Evolutionary conservation across 2,797 vertebrate genomes (phyloP), one percentile per base, ranked within the genome.

Genomic region (Loriculus beryllinus): DNA sequence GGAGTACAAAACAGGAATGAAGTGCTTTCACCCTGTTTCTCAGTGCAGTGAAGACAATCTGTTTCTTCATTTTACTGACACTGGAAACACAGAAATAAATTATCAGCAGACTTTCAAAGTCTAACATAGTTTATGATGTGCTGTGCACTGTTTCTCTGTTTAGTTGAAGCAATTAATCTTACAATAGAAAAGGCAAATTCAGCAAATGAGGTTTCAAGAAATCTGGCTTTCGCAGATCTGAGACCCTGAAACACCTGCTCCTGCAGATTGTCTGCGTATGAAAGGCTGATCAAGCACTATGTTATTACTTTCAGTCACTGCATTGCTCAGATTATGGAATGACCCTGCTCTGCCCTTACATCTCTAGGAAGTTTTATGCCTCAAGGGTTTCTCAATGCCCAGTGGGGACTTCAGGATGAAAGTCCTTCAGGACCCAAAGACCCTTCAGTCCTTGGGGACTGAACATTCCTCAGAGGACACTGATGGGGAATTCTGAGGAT

Each of bases 241-340:
- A 93, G 72, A 91, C 76, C 28, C 72, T 70, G 51, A 83, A 93
- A 70, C 94, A 96, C 89, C 93, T 96, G 94, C 59, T 93, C 63
- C 37, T 0, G 0, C 82, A 82, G 76, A 47, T 92, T 93, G 33
- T 56, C 33, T 1, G 2, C 70, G 33, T 51, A 22, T 93, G 54
- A 93, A 91, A 51, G 59, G 72, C 89, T 96, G 86, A 96, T 78
- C 51, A 81, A 90, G 89, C 80, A 76, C 31, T 82, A 5, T 23
- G 6, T 37, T 81, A 70, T 63, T 87, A 98, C 37, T 72, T 68
- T 80, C 22, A 77, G 33, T 29, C 18, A 48, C 17, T 60, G 10
- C 14, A n/a, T 8, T 75, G 39, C 20, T 75, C 19, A 77, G 28
- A 56, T 69, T 76, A 67, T 14, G 69, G 31, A 82, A 74, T 28